These are phyloP conservation scores for Orussus abietinus DNA, from an alignment of 1,140 invertebrate genomes.

Conservation along the genomic window DNA sequence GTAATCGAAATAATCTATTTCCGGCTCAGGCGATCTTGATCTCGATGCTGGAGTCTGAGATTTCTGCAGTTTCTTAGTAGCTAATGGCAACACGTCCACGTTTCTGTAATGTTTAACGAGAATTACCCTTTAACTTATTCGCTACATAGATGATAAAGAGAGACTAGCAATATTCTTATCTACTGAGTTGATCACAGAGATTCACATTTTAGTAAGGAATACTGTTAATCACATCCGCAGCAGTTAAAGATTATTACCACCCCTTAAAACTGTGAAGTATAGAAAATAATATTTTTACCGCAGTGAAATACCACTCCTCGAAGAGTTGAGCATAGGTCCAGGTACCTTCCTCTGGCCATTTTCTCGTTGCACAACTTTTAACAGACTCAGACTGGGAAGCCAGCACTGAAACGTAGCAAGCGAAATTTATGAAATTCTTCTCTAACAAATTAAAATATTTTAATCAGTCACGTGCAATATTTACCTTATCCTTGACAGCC, in stretches of 20 bases:
- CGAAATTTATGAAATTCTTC: too few species aligned
- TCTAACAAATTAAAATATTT: slow-evolving; percentile 9
- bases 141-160: too few species aligned
- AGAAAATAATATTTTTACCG: slow-evolving; percentile 27
- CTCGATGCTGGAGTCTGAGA: slow-evolving; percentile 19
- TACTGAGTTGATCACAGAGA: too few species aligned
- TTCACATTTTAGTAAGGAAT: too few species aligned
- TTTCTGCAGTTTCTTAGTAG: slow-evolving; percentile 31
- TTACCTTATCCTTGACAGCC: slow-evolving; percentile 74
- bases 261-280: too few species aligned
- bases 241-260: too few species aligned
- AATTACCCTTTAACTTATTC: too few species aligned
- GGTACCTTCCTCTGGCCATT: slow-evolving; percentile 74
- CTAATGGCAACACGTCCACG: slow-evolving; percentile 38
- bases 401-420: slow-evolving; percentile 62
- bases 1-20: slow-evolving; percentile 39
- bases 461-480: slow-evolving; percentile 8
- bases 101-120: slow-evolving; percentile 29
- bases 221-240: too few species aligned
- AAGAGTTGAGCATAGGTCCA: slow-evolving; percentile 59
- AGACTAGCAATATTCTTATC: too few species aligned
- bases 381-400: slow-evolving; percentile 78
- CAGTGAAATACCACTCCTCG: slow-evolving; percentile 25
- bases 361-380: slow-evolving; percentile 75
- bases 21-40: slow-evolving; percentile 26